Conservation (phyloP, 2,113 vertebrate genomes). For the Megaceryle torquata region DNA sequence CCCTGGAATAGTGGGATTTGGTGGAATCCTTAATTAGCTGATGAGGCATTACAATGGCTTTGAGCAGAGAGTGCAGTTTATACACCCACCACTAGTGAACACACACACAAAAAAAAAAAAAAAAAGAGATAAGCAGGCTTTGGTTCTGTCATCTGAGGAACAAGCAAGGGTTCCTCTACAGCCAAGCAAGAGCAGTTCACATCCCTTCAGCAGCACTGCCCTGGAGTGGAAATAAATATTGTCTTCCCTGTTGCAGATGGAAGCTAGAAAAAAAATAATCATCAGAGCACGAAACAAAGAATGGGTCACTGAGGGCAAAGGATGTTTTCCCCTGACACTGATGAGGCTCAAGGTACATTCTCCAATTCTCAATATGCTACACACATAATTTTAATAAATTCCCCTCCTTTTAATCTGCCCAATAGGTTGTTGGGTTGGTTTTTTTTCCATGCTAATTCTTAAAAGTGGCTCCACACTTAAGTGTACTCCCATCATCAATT, state of each 20-base stretch:
- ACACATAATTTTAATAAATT: background rate
- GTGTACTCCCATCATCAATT: background rate
- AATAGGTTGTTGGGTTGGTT: background rate
- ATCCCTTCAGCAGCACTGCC: slow-evolving; percentile 46
- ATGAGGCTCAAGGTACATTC: background rate
- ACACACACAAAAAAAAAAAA: slow-evolving; percentile 13
- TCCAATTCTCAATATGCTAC: background rate
- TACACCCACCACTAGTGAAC: slow-evolving; percentile 50
- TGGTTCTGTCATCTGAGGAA: slow-evolving; percentile 49
- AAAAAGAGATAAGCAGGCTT: slow-evolving; percentile 49
- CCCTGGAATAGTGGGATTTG: background rate
- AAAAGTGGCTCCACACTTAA: background rate
- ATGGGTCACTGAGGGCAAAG: background rate
- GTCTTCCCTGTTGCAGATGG: background rate
- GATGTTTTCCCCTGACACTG: background rate
- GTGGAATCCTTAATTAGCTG: slow-evolving; percentile 40
- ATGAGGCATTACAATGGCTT: slow-evolving; percentile 10
- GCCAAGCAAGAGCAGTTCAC: slow-evolving; percentile 71
- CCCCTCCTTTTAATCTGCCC: background rate
- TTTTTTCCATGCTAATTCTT: background rate
- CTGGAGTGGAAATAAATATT: background rate
- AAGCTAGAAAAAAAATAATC: slow-evolving; percentile 4
- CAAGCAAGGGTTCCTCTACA: background rate
- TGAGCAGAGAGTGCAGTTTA: slow-evolving; percentile 33
- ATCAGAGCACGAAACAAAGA: background rate